A percentile compares a stretch with the other conserved stretches of the same genome.
phyloP scores from a whole-genome alignment of 2,888 invertebrate genomes.

The Drosophila nigricruria region DNA sequence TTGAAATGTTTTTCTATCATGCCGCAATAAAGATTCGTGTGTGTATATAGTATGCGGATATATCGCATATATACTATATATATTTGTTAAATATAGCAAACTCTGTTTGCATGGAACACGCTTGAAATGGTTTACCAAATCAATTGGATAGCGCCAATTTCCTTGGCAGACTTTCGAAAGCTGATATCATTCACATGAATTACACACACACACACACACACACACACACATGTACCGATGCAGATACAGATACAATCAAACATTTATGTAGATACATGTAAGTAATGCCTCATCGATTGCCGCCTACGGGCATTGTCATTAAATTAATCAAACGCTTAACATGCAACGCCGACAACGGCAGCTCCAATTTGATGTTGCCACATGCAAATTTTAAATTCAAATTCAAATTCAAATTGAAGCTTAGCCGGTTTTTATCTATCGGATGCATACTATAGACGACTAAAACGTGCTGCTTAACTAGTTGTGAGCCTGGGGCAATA shows the following conservation, averaged over 20 bases:
- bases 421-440: constrained; percentile 49
- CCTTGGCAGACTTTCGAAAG: constrained; percentile 17
- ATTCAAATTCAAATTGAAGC: constrained; percentile 15
- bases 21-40: not conserved
- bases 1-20: constrained; percentile 1
- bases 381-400: constrained; percentile 65
- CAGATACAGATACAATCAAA: not conserved
- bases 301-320: constrained; percentile 74
- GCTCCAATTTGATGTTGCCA: constrained; percentile 72
- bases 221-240: not conserved
- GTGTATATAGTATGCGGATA: not conserved
- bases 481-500: constrained; percentile 48
- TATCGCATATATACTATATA: constrained; percentile 23
- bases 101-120: not conserved
- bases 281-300: constrained; percentile 44
- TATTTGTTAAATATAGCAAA: constrained; percentile 43
- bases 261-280: constrained; percentile 9
- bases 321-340: constrained; percentile 78
- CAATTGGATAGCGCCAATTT: constrained; percentile 31
- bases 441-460: constrained; percentile 24
- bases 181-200: constrained; percentile 34
- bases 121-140: constrained; percentile 26
- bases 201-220: not conserved
- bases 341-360: constrained; percentile 58
- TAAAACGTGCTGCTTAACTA: constrained; percentile 43